Base-by-base conservation (phyloP, 2,888 invertebrate genomes). In the Ennomos fuscantarius region DNA sequence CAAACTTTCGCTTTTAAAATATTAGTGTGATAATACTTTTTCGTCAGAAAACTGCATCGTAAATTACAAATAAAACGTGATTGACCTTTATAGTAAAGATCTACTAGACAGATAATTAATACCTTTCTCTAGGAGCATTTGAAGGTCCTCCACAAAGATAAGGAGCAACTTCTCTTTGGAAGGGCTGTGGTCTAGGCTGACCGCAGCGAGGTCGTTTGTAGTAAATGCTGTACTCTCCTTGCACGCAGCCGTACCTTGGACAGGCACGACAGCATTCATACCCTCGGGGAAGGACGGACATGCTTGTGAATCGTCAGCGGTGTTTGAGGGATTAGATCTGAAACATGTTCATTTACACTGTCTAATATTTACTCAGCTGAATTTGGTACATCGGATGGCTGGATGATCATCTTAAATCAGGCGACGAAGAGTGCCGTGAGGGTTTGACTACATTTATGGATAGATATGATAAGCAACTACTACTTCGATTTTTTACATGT, bases 131-230 rank as follows among this genome's bases (percentile, higher is more conserved):
- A 9, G 90, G 90, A 8, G 78, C 88, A 60, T 89, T 87, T 31
- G 79, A 84, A 1, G 87, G 86, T 33, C 73, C 82, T 2, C 80
- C 74, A 61, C 71, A 81, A 12, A 45, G 37, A 44, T 79, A 86
- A 9, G 70, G 55, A 0, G 78, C 66, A 10, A 69, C 68, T 66
- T 89, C 89, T 51, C 72, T 80, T 63, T 81, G 83, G 62, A 85
- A 87, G 0, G 91, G 90, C 59, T 90, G 89, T 1, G 82, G 87
- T 32, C 90, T 74, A 0, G 91, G 91, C 61, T 91, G 91, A 1
- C 91, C 91, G 48, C 76, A 90, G 0, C 86, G 72, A 0, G 90
- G 90, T 13, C 91, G 76, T 63, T 89, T 87, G 74, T 89, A 76
- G 71, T 84, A 91, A 46, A 90, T 74, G 62, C 88, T 88, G 68